phyloP scores from a whole-genome alignment of 2,888 invertebrate species.

The Emmelina monodactyla region DNA sequence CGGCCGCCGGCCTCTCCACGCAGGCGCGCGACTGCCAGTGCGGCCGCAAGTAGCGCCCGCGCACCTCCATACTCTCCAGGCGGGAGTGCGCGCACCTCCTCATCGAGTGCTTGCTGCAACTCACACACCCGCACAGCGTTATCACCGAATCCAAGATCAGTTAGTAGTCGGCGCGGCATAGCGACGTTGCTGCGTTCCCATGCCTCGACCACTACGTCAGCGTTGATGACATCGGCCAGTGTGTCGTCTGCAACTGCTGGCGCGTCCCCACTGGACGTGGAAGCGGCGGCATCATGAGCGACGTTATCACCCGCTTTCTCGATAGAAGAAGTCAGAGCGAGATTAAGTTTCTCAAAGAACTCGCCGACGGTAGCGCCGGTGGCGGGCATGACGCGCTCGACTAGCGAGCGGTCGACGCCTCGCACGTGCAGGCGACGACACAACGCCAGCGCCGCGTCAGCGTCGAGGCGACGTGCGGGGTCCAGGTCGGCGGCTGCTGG shows the following conservation, averaged over 20 bases:
- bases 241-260: constrained; percentile 15
- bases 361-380: constrained; percentile 49
- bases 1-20: constrained; percentile 78
- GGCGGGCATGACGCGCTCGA: constrained; percentile 36
- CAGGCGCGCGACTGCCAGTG: constrained; percentile 71
- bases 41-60: constrained; percentile 66
- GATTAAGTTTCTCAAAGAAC: constrained; percentile 46
- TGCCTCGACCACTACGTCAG: constrained; percentile 70
- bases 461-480: constrained; percentile 28
- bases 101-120: constrained; percentile 73
- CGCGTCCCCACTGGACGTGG: background rate
- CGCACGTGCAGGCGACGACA: constrained; percentile 45
- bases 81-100: constrained; percentile 65
- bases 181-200: constrained; percentile 77
- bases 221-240: constrained; percentile 24
- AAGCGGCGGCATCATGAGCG: background rate
- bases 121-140: constrained; percentile 67
- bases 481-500: constrained; percentile 17
- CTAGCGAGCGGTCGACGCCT: constrained; percentile 33
- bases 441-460: constrained; percentile 38
- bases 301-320: constrained; percentile 19
- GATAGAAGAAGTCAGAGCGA: constrained; percentile 35
- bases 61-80: constrained; percentile 21
- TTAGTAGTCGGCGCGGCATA: constrained; percentile 69
- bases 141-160: constrained; percentile 72